A percentile compares a stretch with the other conserved stretches of the same genome.
Conservation (phyloP, 2,113 vertebrate species). For the Peromyscus leucopus region DNA sequence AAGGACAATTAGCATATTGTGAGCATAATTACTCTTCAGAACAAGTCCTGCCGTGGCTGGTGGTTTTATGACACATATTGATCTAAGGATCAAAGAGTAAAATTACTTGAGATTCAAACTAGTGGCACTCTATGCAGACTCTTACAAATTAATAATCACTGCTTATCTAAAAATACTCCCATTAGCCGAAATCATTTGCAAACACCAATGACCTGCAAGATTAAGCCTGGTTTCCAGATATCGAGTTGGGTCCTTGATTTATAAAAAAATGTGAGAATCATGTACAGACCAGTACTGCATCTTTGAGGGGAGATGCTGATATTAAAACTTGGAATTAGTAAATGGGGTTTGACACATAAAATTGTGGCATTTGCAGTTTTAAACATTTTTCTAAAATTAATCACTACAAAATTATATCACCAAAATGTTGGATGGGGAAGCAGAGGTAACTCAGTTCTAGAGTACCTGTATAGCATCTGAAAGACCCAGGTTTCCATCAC, state of each 20-base stretch:
- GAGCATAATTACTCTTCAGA: slow-evolving; percentile 3
- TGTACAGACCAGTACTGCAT: background rate
- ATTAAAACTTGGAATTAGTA: background rate
- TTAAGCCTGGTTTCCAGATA: background rate
- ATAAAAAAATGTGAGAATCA: background rate
- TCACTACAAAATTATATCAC: background rate
- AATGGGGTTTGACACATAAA: background rate
- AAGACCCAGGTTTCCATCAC: background rate
- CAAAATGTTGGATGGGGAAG: background rate
- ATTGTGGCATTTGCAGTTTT: background rate
- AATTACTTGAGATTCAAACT: background rate
- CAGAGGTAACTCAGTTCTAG: background rate
- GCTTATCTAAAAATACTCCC: background rate
- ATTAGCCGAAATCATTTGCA: background rate
- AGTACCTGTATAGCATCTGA: background rate
- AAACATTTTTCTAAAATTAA: slow-evolving; percentile 6
- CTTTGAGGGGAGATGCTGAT: background rate
- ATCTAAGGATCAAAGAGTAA: slow-evolving; percentile 16
- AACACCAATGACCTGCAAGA: background rate
- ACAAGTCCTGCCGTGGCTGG: background rate
- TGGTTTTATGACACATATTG: background rate
- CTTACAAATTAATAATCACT: background rate
- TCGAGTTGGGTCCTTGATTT: background rate
- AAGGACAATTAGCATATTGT: background rate
- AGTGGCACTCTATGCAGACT: background rate